Evolutionary conservation across 2,797 vertebrate species (phyloP).

Genomic region (Acanthurus tractus): DNA sequence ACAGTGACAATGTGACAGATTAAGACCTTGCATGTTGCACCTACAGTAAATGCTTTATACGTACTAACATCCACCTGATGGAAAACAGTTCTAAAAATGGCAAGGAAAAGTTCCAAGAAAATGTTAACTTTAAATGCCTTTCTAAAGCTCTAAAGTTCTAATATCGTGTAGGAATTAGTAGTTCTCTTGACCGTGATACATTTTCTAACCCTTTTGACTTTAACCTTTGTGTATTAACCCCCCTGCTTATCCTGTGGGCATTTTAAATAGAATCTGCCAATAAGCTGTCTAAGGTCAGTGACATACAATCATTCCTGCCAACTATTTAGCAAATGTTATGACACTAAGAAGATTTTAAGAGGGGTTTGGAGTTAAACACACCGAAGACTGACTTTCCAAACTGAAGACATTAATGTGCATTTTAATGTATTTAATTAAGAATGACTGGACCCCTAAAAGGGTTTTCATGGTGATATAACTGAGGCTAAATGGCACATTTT

Average conservation of each 20-base stretch:
- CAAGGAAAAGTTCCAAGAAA: background rate
- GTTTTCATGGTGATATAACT: background rate
- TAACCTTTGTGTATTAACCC: conserved; percentile 24
- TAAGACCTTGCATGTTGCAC: conserved; percentile 59
- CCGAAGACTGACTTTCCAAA: background rate
- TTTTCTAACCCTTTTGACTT: conserved; percentile 12
- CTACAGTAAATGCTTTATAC: conserved; percentile 16
- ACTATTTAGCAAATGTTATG: conserved; percentile 24
- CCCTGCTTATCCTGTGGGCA: conserved; percentile 18
- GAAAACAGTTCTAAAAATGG: background rate
- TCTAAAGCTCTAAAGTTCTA: background rate
- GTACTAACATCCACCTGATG: background rate
- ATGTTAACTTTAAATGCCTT: background rate
- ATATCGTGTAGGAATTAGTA: background rate
- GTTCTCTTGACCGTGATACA: background rate
- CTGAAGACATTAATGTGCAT: background rate
- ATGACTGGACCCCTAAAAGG: background rate
- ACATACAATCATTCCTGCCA: conserved; percentile 27
- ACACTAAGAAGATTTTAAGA: conserved; percentile 27
- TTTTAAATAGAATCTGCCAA: conserved; percentile 37
- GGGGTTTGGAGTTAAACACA: background rate
- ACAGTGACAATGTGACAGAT: conserved; percentile 77
- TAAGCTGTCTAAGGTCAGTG: conserved; percentile 3
- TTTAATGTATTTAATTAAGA: background rate
- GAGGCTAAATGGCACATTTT: background rate